Base-by-base conservation (phyloP, 2,113 vertebrate genomes). In the Mionectes macconnelli region DNA sequence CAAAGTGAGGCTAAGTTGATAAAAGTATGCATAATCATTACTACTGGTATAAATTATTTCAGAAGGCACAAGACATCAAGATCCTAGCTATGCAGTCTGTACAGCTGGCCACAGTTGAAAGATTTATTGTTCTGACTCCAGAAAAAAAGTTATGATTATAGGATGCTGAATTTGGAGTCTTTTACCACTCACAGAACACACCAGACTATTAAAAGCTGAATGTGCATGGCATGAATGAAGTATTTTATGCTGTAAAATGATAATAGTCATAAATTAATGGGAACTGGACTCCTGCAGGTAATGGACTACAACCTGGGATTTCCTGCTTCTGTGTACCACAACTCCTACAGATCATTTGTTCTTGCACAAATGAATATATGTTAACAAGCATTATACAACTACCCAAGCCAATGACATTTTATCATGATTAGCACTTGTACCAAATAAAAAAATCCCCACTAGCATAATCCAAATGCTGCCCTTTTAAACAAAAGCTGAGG, bases 401-500 rank as follows among this genome's bases (percentile, higher is more conserved):
- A 72, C n/a, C 22, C 64, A 93, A 91, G 79, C 33, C 80, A 95
- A 70, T 4, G 22, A 67, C 52, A 50, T 86, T 95, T 95, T 66
- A 57, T 70, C 31, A 42, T n/a, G 35, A 93, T 75, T 95, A 84
- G 39, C 69, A 93, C 40, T 92, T 84, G n/a, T 60, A 89, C 22
- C 50, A 86, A 88, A 84, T 31, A 16, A 80, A 93, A 83, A 68
- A 39, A 27, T 22, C 7, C 16, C 37, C 56, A 28, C 42, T 63
- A 84, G 25, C 66, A 62, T 79, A 92, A 95, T 49, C 56, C 31
- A 57, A 90, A 76, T 76, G 56, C 22, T 84, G 52, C 0, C 1
- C 40, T 84, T 94, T 89, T 82, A 93, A 92, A 94, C 64, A 90
- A 96, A 89, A 87, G 66, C 73, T 68, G 78, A 78, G 18, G 37